Conservation (phyloP, 2,888 invertebrate genomes). For the Cataglyphis rosenhaueri region DNA sequence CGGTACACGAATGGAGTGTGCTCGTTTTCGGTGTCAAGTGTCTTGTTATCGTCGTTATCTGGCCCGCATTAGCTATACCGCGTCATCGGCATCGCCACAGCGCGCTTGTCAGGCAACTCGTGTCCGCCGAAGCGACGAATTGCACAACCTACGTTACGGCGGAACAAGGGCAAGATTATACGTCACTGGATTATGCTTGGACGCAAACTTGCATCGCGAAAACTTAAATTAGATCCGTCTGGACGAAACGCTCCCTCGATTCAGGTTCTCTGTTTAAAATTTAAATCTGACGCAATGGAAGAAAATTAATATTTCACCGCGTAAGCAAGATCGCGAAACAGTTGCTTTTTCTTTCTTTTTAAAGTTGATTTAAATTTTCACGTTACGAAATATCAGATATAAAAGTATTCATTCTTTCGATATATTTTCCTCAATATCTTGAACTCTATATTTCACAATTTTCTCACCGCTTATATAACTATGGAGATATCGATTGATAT, state of each 20-base stretch:
- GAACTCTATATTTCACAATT: neutral
- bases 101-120: neutral
- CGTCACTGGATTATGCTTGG: conserved; percentile 7
- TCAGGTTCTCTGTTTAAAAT: conserved; percentile 25
- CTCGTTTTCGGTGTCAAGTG: conserved; percentile 64
- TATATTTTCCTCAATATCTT: neutral
- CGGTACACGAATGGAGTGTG: conserved; percentile 39
- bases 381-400: neutral
- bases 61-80: conserved; percentile 35
- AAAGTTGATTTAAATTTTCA: neutral
- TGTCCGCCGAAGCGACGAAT: neutral
- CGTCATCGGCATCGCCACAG: conserved; percentile 7
- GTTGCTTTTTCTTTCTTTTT: neutral
- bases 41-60: conserved; percentile 72
- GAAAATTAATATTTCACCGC: conserved; percentile 47
- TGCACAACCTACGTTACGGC: neutral
- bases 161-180: conserved; percentile 29
- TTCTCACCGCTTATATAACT: neutral
- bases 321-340: conserved; percentile 7
- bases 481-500: neutral
- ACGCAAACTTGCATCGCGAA: conserved; percentile 25
- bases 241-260: conserved; percentile 4
- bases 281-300: conserved; percentile 28
- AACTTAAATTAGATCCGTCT: conserved; percentile 47
- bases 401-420: neutral